Evolutionary conservation across 2,888 invertebrate species (phyloP).

Genomic region (Flexamia atlantica): DNA sequence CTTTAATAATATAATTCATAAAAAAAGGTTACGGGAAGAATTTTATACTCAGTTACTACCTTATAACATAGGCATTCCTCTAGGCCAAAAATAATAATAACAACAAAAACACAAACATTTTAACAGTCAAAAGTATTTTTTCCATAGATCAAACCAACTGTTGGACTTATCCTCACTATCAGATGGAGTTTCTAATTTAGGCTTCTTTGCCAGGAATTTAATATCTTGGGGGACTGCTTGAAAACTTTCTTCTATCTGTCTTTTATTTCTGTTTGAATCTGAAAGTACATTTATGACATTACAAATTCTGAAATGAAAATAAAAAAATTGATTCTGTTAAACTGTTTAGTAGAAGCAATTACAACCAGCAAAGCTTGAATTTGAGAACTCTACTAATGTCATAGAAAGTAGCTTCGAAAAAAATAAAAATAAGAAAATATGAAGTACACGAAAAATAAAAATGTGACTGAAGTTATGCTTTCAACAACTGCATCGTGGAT

Average conservation of each 20-base stretch:
- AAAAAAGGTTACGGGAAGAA: too few relatives aligned
- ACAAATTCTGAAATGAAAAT: not conserved
- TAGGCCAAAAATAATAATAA: too few relatives aligned
- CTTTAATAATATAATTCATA: not conserved
- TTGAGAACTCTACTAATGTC: too few relatives aligned
- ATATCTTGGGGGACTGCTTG: constrained; percentile 23
- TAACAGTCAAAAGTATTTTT: constrained; percentile 36
- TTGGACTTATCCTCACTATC: constrained; percentile 7
- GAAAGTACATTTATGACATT: not conserved
- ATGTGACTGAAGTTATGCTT: too few relatives aligned
- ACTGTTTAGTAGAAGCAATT: not conserved
- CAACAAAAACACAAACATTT: not conserved
- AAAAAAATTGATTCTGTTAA: not conserved
- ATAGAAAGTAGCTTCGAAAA: too few relatives aligned
- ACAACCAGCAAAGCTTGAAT: not conserved
- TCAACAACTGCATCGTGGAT: too few relatives aligned
- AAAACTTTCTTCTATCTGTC: constrained; percentile 23
- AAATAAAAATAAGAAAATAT: too few relatives aligned
- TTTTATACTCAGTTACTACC: too few relatives aligned
- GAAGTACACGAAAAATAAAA: too few relatives aligned
- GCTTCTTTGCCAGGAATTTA: constrained; percentile 44
- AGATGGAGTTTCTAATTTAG: constrained; percentile 18
- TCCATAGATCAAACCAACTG: constrained; percentile 22
- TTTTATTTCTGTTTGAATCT: constrained; percentile 4
- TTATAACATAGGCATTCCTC: too few relatives aligned